Evolutionary conservation across 2,888 invertebrate genomes (phyloP).

Genomic region (Synergus itoensis): DNA sequence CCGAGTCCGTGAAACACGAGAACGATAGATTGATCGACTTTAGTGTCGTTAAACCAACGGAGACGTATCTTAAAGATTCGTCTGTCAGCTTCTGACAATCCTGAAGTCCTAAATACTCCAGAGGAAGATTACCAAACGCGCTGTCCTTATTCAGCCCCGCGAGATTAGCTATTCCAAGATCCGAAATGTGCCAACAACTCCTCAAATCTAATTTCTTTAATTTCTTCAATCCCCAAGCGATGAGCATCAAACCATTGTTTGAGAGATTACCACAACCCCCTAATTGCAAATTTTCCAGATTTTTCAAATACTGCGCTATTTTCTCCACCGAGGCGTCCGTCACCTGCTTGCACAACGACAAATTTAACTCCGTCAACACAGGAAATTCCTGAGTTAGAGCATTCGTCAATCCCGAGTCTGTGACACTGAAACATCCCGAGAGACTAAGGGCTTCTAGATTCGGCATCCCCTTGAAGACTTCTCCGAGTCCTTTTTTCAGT

Average conservation of each 20-base stretch:
- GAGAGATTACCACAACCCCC: slow-evolving; percentile 96
- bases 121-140: slow-evolving; percentile 84
- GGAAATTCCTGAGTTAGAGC: slow-evolving; percentile 89
- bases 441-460: slow-evolving; percentile 93
- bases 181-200: slow-evolving; percentile 95
- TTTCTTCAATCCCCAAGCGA: slow-evolving; percentile 93
- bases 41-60: slow-evolving; percentile 87
- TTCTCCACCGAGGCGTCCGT: slow-evolving; percentile 93
- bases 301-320: slow-evolving; percentile 91
- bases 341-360: slow-evolving; percentile 96
- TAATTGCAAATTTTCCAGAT: slow-evolving; percentile 91
- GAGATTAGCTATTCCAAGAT: slow-evolving; percentile 92
- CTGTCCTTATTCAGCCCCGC: slow-evolving; percentile 85
- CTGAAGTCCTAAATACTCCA: slow-evolving; percentile 93
- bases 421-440: slow-evolving; percentile 96
- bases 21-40: slow-evolving; percentile 95
- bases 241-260: slow-evolving; percentile 90
- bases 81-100: slow-evolving; percentile 97
- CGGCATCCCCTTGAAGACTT: slow-evolving; percentile 91
- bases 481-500: slow-evolving; percentile 88
- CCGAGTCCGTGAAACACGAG: slow-evolving; percentile 96
- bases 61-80: slow-evolving; percentile 91
- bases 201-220: slow-evolving; percentile 91
- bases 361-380: slow-evolving; percentile 88
- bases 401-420: slow-evolving; percentile 90